phyloP scores from a whole-genome alignment of 2,113 vertebrate genomes.

The Neomonachus schauinslandi region DNA sequence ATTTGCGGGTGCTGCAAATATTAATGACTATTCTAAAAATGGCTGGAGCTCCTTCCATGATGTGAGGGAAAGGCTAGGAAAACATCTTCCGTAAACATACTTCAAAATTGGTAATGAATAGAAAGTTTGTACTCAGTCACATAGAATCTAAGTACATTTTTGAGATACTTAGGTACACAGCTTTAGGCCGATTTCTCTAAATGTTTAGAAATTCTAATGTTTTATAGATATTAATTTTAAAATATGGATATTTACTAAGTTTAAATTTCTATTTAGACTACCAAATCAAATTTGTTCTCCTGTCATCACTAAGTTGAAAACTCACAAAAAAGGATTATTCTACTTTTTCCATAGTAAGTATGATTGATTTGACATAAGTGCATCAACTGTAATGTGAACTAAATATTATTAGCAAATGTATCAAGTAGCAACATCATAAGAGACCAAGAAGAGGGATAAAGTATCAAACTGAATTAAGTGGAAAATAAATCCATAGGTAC shows the following conservation, averaged over 20 bases:
- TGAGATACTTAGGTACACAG: background rate
- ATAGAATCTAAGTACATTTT: conserved; percentile 14
- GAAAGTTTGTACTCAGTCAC: background rate
- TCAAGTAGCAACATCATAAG: background rate
- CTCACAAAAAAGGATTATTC: background rate
- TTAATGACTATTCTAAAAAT: background rate
- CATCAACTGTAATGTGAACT: background rate
- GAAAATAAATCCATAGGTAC: background rate
- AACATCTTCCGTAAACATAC: background rate
- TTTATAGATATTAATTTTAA: conserved; percentile 1
- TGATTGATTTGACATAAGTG: background rate
- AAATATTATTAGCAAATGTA: background rate
- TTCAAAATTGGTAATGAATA: background rate
- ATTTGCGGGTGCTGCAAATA: background rate
- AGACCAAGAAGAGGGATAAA: background rate
- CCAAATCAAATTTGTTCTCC: background rate
- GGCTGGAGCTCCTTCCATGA: background rate
- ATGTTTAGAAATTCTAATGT: background rate
- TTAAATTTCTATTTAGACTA: conserved; percentile 7
- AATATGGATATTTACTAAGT: background rate
- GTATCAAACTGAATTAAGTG: background rate
- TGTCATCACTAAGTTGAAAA: background rate
- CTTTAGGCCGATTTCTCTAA: background rate
- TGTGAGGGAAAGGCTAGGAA: background rate
- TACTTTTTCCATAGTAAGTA: background rate